phyloP scores from a whole-genome alignment of 2,888 invertebrate species.

The Pterostichus madidus region DNA sequence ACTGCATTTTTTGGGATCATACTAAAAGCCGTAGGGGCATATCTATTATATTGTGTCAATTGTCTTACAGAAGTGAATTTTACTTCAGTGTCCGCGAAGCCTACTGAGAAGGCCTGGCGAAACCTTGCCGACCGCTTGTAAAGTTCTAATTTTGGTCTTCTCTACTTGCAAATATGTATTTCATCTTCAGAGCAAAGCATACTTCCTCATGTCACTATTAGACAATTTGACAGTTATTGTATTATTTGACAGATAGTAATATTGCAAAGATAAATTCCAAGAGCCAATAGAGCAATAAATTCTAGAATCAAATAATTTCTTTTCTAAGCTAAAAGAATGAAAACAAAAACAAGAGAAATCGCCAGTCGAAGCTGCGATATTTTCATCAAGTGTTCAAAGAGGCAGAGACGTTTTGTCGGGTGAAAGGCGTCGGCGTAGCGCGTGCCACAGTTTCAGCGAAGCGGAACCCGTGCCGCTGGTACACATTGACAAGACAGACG shows the following conservation, averaged over 20 bases:
- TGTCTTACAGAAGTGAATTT: too few relatives aligned
- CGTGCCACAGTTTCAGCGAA: conserved; percentile 26
- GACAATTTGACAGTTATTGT: too few relatives aligned
- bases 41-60: too few relatives aligned
- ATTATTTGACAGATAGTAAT: conserved; percentile 17
- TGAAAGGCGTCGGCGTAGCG: conserved; percentile 15
- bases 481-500: conserved; percentile 59
- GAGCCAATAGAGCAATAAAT: conserved; percentile 38
- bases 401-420: conserved; percentile 27
- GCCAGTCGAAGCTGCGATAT: conserved; percentile 33
- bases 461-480: conserved; percentile 28
- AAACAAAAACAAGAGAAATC: conserved; percentile 45
- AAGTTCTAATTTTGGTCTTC: too few relatives aligned
- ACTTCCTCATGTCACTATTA: too few relatives aligned
- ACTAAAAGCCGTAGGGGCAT: too few relatives aligned
- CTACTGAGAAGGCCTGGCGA: too few relatives aligned
- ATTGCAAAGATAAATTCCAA: conserved; percentile 9
- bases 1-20: too few relatives aligned
- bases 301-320: conserved; percentile 24
- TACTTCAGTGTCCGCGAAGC: too few relatives aligned
- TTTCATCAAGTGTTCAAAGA: conserved; percentile 29
- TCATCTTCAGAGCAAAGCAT: too few relatives aligned
- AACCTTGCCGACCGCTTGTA: too few relatives aligned
- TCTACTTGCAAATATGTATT: too few relatives aligned
- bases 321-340: conserved; percentile 14